These are phyloP conservation scores for Hippocampus zosterae DNA, from an alignment of 2,113 vertebrate species.

Conservation along the genomic window DNA sequence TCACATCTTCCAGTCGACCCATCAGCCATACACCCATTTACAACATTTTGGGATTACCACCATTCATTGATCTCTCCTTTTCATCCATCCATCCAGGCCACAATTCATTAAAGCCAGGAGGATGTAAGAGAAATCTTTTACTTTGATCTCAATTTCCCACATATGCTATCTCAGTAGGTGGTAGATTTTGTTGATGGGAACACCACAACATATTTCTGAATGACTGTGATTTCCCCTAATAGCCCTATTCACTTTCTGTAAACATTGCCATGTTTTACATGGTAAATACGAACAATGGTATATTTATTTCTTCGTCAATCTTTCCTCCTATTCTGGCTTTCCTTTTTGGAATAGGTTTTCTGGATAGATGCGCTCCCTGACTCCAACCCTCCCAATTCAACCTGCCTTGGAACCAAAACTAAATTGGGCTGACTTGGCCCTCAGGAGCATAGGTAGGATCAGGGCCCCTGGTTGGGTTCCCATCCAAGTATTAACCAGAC, in stretches of 20 bases:
- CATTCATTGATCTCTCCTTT: slow-evolving; percentile 26
- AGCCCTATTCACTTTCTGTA: background rate
- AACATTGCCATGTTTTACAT: background rate
- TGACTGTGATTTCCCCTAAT: background rate
- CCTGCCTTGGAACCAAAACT: background rate
- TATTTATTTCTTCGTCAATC: too few species aligned
- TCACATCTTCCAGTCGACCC: slow-evolving; percentile 7
- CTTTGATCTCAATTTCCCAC: slow-evolving; percentile 27
- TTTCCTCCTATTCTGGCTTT: background rate
- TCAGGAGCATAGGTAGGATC: background rate
- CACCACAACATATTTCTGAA: background rate
- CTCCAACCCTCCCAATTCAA: background rate
- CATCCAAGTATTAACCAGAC: background rate
- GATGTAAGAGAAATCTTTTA: slow-evolving; percentile 33
- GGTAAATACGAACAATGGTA: too few species aligned
- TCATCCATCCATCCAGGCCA: slow-evolving; percentile 3
- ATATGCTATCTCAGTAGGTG: background rate
- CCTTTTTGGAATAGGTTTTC: background rate
- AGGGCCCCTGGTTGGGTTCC: background rate
- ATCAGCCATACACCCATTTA: slow-evolving; percentile 15
- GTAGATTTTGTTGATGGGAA: background rate
- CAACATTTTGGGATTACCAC: slow-evolving; percentile 17
- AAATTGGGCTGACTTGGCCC: background rate
- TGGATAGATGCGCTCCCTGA: background rate
- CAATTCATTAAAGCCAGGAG: slow-evolving; percentile 40